Base-by-base conservation (phyloP, 2,888 invertebrate species). In the Apocheima hispidaria region DNA sequence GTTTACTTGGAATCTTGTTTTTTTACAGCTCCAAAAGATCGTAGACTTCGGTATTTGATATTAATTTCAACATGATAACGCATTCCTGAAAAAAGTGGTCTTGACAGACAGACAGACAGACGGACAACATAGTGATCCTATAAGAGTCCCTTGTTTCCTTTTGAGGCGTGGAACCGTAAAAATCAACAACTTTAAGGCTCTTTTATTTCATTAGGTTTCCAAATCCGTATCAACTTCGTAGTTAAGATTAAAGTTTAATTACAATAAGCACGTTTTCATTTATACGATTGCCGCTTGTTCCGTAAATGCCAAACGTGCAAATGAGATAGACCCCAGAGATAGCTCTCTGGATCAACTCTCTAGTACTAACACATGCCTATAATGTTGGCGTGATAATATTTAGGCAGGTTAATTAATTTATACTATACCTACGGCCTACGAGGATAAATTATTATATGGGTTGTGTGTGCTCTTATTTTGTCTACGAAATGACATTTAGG, bases 251-350 rank as follows among this genome's bases (percentile, higher is more conserved):
- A 48, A 38, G 28, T 36, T 38, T 46, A 55, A 28, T 55, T 54
- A 46, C 33, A 46, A 54, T 28, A 46, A 44, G 30, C 30, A 30
- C 26, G 28, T 30, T 41, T 51, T 51, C 18, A 51, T 51, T 51
- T 40, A 51, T 51, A 30, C 40, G 40, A 51, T 51, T n/a, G 38
- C 28, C 28, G 6, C 23, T 38, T 36, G 50, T 26, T 30, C n/a
- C 5, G 40, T 30, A 16, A 51, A 36, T 41, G 36, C 36, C 21
- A 44, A 21, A 3, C 21, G 10, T 44, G 33, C 54, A 44, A 54
- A 44, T 48, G 46, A 41, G 28, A 40, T 51, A 40, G 14, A 50
- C 50, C 33, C 43, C 16, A 56, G 30, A 20, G 38, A 50, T 28
- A 28, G 51, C 40, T 40, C 5, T 49, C 40, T 28, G 20, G 28